Base-by-base conservation (phyloP, 2,113 vertebrate genomes). In the Orcinus orca region DNA sequence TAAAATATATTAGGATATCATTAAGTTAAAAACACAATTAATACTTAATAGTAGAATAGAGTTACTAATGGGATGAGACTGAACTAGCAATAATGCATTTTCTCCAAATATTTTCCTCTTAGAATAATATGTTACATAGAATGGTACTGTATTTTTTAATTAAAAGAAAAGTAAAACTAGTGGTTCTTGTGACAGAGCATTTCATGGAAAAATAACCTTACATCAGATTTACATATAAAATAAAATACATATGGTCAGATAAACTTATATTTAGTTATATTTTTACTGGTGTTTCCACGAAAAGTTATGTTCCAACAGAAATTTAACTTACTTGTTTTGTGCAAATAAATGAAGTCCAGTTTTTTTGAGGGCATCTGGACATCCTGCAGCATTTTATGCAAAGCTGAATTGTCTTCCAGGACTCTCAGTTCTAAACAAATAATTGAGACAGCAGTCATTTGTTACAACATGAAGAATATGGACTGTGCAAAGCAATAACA, bases 311-410 rank as follows among this genome's bases (percentile, higher is more conserved):
- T 97, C 17, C 38, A 63, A 94, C 92, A 93, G 36, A 96, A 81
- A 84, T 90, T 95, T 68, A 96, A 98, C 99, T 99, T 99, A 99
- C 99, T 98, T 89, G 99, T 98, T 96, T 95, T 98, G 97, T 97
- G 98, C 41, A 99, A 68, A 62, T 3, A 95, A 94, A 99, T 70
- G n/a, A 76, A 97, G 21, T 90, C 98, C 68, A 98, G 47, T 93
- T 95, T 94, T 98, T 99, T 99, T 47, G 98, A 99, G 93, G 99
- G 99, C 99, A 99, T 99, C 94, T 99, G 99, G 96, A 99, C 97
- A 87, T 99, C 98, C 81, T 99, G 96, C 80, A 99, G 98, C 63
- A 98, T 95, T 44, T 98, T 97, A 96, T 98, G 93, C 98, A 99
- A 97, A 33, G 98, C 98, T 70, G 98, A 98, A 96, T 99, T 99